Conservation (phyloP, 2,888 invertebrate genomes). For the Zygothrica quintamaculata region DNA sequence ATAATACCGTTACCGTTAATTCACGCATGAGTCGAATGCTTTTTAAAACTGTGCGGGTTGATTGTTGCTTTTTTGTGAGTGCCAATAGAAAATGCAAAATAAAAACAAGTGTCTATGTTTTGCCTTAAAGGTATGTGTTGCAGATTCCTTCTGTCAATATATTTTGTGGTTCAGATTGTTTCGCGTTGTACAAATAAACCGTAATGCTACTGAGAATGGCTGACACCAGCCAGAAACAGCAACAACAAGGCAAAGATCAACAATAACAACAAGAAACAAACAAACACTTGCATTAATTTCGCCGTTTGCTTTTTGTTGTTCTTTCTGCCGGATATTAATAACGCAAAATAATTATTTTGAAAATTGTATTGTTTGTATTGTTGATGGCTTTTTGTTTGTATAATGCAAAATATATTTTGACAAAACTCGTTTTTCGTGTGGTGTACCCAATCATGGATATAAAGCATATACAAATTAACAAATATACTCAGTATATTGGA, state of each 20-base stretch:
- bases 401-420: slow-evolving; percentile 62
- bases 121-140: slow-evolving; percentile 38
- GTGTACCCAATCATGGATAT: slow-evolving; percentile 19
- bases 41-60: slow-evolving; percentile 27
- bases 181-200: slow-evolving; percentile 15
- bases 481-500: slow-evolving; percentile 9
- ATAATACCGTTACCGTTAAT: slow-evolving; percentile 52
- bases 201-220: background rate
- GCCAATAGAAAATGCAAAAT: slow-evolving; percentile 9
- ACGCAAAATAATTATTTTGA: slow-evolving; percentile 5
- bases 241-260: background rate
- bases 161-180: background rate
- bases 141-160: background rate
- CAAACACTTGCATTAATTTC: slow-evolving; percentile 25
- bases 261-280: slow-evolving; percentile 21
- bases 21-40: slow-evolving; percentile 28
- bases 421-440: slow-evolving; percentile 61
- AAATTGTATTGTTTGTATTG: slow-evolving; percentile 30
- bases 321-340: slow-evolving; percentile 47
- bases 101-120: slow-evolving; percentile 19
- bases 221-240: background rate
- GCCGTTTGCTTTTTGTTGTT: slow-evolving; percentile 34
- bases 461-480: background rate
- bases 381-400: slow-evolving; percentile 44
- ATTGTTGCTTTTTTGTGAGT: slow-evolving; percentile 34